These are phyloP conservation scores for Monodelphis domestica DNA, from an alignment of 2,797 vertebrate genomes.

Conservation along the genomic window DNA sequence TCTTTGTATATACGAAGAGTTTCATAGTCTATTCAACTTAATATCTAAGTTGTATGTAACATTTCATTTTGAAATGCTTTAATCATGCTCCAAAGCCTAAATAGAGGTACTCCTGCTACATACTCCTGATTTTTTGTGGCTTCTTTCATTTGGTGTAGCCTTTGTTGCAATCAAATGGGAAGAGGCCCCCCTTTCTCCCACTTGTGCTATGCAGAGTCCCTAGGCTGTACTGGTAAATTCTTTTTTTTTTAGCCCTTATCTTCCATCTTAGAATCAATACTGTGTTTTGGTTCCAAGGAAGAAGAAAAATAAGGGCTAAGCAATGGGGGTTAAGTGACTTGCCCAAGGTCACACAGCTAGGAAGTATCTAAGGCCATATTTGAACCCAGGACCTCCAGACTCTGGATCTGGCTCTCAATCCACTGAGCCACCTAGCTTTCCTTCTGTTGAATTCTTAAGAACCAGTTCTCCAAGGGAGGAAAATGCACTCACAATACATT, in stretches of 20 bases:
- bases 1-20: conserved; percentile 13
- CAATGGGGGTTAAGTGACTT: too few species aligned
- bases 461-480: background rate
- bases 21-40: conserved; percentile 5
- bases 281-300: too few species aligned
- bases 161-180: background rate
- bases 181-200: background rate
- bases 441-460: too few species aligned
- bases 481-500: background rate
- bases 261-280: too few species aligned
- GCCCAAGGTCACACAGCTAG: too few species aligned
- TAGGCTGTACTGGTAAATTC: background rate
- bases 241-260: too few species aligned
- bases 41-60: conserved; percentile 29
- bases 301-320: too few species aligned
- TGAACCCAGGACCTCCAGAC: too few species aligned
- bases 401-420: too few species aligned
- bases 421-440: too few species aligned
- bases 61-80: conserved; percentile 48
- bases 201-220: background rate
- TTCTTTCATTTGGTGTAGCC: conserved; percentile 26
- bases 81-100: conserved; percentile 40
- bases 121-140: background rate
- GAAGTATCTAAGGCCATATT: too few species aligned
- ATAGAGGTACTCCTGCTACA: background rate